Conservation (phyloP, 2,888 invertebrate genomes). For the Mamestra brassicae region DNA sequence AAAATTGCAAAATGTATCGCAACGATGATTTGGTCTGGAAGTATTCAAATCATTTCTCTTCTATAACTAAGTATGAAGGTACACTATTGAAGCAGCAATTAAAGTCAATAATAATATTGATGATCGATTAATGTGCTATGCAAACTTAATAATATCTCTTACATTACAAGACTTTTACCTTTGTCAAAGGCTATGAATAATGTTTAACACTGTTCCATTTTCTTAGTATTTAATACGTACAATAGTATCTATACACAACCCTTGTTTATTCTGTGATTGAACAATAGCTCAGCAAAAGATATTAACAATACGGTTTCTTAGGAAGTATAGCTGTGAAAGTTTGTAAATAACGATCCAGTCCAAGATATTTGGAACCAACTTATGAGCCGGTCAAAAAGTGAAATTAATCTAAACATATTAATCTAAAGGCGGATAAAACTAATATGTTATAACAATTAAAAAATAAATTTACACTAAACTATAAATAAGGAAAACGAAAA, state of each 20-base stretch:
- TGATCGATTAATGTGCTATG: constrained; percentile 5
- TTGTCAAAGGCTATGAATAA: constrained; percentile 20
- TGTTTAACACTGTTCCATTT: constrained; percentile 27
- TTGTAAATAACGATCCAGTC: constrained; percentile 40
- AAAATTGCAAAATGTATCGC: no score
- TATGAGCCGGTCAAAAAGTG: constrained; percentile 3
- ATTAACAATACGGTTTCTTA: constrained; percentile 48
- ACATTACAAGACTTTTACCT: constrained; percentile 28
- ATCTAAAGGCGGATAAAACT: constrained; percentile 37
- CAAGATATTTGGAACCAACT: constrained; percentile 45
- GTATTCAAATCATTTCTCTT: background rate
- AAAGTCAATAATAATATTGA: background rate
- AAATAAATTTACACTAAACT: constrained; percentile 3
- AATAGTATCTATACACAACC: background rate
- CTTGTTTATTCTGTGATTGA: constrained; percentile 21
- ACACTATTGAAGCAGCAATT: constrained; percentile 13
- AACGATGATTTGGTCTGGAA: background rate
- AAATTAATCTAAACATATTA: constrained; percentile 7
- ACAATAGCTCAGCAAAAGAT: constrained; percentile 42
- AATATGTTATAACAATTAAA: constrained; percentile 14
- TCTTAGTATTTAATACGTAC: constrained; percentile 7
- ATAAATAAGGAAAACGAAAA: background rate
- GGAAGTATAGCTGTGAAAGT: constrained; percentile 59
- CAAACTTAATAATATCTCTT: constrained; percentile 19
- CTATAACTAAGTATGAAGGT: background rate